Conservation (phyloP, 2,797 vertebrate species). For the Acridotheres tristis region DNA sequence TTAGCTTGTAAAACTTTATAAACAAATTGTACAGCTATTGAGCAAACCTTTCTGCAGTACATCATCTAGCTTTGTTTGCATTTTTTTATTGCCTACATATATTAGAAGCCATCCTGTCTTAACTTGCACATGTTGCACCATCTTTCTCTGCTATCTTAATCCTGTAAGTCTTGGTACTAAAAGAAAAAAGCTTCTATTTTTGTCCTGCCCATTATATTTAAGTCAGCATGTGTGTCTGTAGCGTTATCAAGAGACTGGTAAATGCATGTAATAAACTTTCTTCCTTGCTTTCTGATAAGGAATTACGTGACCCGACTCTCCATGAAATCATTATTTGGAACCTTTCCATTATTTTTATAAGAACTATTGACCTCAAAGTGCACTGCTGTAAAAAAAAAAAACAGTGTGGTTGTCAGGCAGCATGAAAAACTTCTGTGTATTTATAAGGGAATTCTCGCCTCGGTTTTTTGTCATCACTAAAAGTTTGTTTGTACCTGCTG, state of each 20-base stretch:
- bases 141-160: slow-evolving; percentile 4
- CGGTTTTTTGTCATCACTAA: rapidly evolving
- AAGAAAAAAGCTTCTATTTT: not conserved
- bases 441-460: not conserved
- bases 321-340: not conserved
- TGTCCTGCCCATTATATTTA: not conserved
- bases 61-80: not conserved
- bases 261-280: not conserved
- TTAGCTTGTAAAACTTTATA: not conserved
- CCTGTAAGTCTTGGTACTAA: not conserved
- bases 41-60: not conserved
- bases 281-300: not conserved
- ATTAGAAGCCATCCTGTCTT: not conserved
- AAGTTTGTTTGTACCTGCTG: not conserved
- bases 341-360: not conserved
- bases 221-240: not conserved
- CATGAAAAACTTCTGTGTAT: not conserved
- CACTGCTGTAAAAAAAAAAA: not conserved
- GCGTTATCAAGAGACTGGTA: not conserved
- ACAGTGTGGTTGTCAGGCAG: not conserved
- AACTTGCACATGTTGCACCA: not conserved
- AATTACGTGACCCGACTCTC: not conserved
- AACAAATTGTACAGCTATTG: not conserved
- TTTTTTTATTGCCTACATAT: not conserved
- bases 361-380: not conserved